A percentile compares a stretch with the other conserved stretches of the same genome.
Conservation (phyloP, 2,797 vertebrate genomes). For the Meriones psammophilus region DNA sequence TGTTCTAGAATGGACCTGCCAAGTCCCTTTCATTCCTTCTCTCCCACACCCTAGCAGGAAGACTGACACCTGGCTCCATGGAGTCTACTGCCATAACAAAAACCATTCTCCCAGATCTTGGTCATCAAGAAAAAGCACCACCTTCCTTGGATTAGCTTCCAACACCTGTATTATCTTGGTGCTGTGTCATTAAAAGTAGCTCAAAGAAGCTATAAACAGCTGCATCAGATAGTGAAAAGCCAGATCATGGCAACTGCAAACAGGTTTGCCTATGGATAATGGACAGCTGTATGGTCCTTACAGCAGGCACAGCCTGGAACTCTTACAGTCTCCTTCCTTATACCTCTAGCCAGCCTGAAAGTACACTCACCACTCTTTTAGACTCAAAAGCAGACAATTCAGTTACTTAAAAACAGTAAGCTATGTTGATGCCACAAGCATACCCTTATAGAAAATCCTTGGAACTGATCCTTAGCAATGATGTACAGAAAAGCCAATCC, state of each 20-base stretch:
- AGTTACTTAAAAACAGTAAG: neutral
- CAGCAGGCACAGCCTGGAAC: too few relatives aligned
- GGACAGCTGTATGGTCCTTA: neutral
- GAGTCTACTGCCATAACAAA: neutral
- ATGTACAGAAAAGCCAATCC: neutral
- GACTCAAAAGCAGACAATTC: neutral
- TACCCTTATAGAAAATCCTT: neutral
- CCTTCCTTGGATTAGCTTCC: neutral
- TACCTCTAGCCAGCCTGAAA: neutral
- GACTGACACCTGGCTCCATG: neutral
- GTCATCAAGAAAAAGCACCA: neutral
- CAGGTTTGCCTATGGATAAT: neutral
- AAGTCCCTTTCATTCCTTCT: neutral
- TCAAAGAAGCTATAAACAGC: neutral
- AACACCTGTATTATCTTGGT: fast-evolving
- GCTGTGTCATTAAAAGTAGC: neutral
- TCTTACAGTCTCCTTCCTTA: fast-evolving
- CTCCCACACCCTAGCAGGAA: neutral
- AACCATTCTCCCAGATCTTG: neutral
- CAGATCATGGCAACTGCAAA: fast-evolving
- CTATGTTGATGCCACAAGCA: neutral
- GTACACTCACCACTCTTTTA: neutral
- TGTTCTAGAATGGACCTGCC: slow-evolving; percentile 11
- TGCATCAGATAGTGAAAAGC: neutral
- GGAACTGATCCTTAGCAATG: neutral